A percentile compares a stretch with the other conserved stretches of the same genome.
Conservation (phyloP, 2,113 vertebrate species). For the Psophia crepitans region DNA sequence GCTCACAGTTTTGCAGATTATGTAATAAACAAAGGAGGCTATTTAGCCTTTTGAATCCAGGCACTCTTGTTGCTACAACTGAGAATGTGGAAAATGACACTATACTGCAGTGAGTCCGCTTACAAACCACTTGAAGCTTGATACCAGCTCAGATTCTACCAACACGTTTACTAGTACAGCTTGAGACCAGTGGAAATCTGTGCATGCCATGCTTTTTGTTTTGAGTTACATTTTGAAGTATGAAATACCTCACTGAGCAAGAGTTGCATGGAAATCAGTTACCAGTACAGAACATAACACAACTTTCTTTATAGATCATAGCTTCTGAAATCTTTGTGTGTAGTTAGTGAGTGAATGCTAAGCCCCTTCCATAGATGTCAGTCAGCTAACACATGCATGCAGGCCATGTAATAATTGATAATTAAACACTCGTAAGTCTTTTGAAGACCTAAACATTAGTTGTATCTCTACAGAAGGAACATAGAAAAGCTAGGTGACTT, state of each 20-base stretch:
- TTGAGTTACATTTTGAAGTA: neutral
- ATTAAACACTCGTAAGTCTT: neutral
- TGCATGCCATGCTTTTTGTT: neutral
- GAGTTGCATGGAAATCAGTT: neutral
- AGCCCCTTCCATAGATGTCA: neutral
- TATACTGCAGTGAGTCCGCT: neutral
- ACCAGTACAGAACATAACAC: neutral
- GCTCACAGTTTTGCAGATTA: conserved; percentile 29
- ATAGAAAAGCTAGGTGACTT: neutral
- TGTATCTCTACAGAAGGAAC: neutral
- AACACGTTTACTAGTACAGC: neutral
- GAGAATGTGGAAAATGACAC: conserved; percentile 25
- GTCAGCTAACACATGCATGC: neutral
- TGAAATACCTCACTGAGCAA: neutral
- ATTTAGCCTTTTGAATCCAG: conserved; percentile 29
- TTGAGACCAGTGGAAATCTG: neutral
- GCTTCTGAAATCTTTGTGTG: neutral
- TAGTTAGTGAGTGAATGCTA: neutral
- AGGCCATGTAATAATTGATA: neutral
- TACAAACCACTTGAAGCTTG: neutral
- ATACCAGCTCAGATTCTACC: neutral
- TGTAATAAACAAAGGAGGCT: conserved; percentile 34
- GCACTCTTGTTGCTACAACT: neutral
- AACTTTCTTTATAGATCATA: neutral
- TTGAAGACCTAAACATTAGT: neutral